Percentiles rank a stretch among this genome's conserved stretches.
Conservation (phyloP, 2,888 invertebrate species). For the Trileptium ribeirensis region DNA sequence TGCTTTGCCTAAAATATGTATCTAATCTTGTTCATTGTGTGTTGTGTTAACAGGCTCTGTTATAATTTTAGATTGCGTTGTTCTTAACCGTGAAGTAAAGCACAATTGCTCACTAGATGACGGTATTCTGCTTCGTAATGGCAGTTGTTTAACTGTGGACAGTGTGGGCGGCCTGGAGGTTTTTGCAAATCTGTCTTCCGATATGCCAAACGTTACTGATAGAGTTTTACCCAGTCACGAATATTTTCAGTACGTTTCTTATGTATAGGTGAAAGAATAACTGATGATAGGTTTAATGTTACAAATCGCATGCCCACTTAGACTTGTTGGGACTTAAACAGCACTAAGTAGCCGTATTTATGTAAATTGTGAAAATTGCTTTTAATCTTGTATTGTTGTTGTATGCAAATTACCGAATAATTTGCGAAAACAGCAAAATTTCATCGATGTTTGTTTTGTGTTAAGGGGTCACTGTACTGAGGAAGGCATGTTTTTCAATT, state of each 20-base stretch:
- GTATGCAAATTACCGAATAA: too few relatives aligned
- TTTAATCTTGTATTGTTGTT: too few relatives aligned
- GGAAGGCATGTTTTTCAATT: too few relatives aligned
- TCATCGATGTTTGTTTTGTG: too few relatives aligned
- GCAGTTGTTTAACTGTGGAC: background rate
- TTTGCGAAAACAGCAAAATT: too few relatives aligned
- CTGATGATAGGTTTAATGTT: too few relatives aligned
- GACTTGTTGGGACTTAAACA: too few relatives aligned
- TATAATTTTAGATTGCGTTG: conserved; percentile 14
- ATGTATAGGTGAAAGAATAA: background rate
- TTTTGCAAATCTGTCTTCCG: background rate
- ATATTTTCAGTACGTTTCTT: conserved; percentile 13
- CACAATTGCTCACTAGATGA: background rate
- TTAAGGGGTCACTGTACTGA: too few relatives aligned
- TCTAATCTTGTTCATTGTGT: background rate
- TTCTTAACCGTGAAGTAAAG: background rate
- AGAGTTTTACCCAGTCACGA: conserved; percentile 9
- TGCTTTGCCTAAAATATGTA: too few relatives aligned
- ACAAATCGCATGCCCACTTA: too few relatives aligned
- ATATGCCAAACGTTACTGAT: background rate
- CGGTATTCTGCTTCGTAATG: background rate
- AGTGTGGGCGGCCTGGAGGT: background rate
- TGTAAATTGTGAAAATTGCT: too few relatives aligned
- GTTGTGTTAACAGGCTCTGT: background rate
- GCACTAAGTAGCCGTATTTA: too few relatives aligned